phyloP scores from a whole-genome alignment of 2,113 vertebrate species.

The Pollimyrus isidori region DNA sequence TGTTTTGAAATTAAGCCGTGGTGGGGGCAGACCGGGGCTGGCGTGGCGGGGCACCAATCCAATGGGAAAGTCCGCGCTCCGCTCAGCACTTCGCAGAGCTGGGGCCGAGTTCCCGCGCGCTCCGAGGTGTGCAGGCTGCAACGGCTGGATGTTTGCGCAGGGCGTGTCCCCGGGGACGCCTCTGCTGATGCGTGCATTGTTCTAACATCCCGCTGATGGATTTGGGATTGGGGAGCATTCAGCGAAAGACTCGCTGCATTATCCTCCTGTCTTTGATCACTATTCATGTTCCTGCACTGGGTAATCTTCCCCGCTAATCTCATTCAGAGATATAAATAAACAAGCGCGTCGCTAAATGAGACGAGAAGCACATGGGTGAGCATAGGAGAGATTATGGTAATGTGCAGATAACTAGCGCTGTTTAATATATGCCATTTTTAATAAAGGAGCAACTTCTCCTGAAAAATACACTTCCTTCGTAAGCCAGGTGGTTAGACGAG shows the following conservation, averaged over 20 bases:
- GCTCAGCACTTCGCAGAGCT: conserved; percentile 23
- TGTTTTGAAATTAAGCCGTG: background rate
- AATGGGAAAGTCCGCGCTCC: background rate
- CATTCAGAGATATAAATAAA: conserved; percentile 70
- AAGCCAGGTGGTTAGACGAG: background rate
- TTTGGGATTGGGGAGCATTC: conserved; percentile 54
- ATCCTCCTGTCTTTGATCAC: conserved; percentile 64
- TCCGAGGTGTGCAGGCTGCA: conserved; percentile 37
- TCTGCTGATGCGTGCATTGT: conserved; percentile 52
- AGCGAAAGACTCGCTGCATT: conserved; percentile 58
- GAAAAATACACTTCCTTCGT: background rate
- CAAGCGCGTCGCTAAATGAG: conserved; percentile 61
- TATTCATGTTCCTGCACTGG: conserved; percentile 58
- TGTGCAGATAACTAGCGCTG: conserved; percentile 61
- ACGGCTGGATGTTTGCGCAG: conserved; percentile 52
- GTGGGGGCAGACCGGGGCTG: background rate
- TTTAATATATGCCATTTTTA: conserved; percentile 53
- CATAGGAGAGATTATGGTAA: conserved; percentile 67
- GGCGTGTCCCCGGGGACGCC: conserved; percentile 48
- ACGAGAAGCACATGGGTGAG: conserved; percentile 55
- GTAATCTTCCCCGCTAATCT: conserved; percentile 70
- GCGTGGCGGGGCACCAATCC: background rate
- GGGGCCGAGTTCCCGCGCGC: conserved; percentile 44
- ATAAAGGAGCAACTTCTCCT: conserved; percentile 43
- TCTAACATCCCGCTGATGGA: conserved; percentile 55